phyloP scores from a whole-genome alignment of 1,140 invertebrate species.

The Apis laboriosa region DNA sequence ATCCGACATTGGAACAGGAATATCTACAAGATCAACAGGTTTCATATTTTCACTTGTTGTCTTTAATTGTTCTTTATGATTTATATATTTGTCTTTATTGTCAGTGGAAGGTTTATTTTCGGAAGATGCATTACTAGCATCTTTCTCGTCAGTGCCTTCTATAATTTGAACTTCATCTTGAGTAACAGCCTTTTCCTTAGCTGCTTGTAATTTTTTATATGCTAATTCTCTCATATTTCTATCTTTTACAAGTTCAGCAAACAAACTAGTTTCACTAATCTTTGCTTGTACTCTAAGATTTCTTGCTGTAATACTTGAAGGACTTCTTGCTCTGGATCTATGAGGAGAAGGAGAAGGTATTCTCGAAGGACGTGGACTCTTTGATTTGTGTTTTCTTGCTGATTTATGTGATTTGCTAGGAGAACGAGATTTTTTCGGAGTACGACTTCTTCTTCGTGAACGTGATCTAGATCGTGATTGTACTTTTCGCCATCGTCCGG shows the following conservation, averaged over 20 bases:
- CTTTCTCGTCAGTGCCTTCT: conserved; percentile 76
- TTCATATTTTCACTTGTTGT: conserved; percentile 74
- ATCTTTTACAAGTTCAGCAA: conserved; percentile 93
- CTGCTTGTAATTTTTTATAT: conserved; percentile 84
- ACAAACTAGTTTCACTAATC: conserved; percentile 91
- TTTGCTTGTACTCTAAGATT: conserved; percentile 84
- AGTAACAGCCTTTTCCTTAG: conserved; percentile 76
- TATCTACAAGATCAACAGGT: conserved; percentile 82
- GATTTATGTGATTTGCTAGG: conserved; percentile 74
- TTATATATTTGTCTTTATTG: conserved; percentile 68
- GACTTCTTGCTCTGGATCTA: conserved; percentile 73
- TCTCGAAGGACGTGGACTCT: conserved; percentile 75
- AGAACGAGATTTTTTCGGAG: conserved; percentile 79
- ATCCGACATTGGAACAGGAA: conserved; percentile 80
- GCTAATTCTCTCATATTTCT: conserved; percentile 90
- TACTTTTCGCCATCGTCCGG: conserved; percentile 74
- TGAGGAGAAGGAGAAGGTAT: conserved; percentile 77
- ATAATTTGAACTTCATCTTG: conserved; percentile 79
- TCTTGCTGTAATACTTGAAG: conserved; percentile 79
- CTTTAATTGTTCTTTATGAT: conserved; percentile 49
- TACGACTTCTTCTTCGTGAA: conserved; percentile 75
- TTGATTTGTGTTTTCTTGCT: conserved; percentile 76
- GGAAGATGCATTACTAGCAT: conserved; percentile 58
- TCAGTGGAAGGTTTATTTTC: conserved; percentile 55
- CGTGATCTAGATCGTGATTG: conserved; percentile 75